Conservation (phyloP, 1,140 invertebrate genomes). For the Microplitis mediator region DNA sequence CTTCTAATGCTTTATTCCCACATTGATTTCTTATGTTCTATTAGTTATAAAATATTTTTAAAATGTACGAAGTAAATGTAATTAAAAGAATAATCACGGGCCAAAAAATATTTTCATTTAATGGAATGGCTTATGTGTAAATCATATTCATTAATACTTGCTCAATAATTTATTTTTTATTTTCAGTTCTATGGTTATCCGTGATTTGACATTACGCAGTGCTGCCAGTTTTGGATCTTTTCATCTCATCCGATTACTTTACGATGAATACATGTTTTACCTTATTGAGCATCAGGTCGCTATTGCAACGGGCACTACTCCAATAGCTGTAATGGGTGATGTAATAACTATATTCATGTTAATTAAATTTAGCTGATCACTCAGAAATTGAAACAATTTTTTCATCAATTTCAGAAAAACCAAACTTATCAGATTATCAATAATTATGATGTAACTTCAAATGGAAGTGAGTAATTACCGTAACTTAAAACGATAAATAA, state of each 20-base stretch:
- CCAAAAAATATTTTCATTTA: too few species aligned
- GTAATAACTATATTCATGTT: conserved; percentile 56
- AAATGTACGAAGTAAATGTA: too few species aligned
- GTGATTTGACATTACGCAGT: conserved; percentile 92
- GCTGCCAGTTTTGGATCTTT: conserved; percentile 99
- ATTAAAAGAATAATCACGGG: too few species aligned
- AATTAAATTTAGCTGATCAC: not conserved
- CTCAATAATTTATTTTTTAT: conserved; percentile 21
- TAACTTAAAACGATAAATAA: not conserved
- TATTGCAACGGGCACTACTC: conserved; percentile 84
- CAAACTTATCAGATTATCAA: conserved; percentile 56
- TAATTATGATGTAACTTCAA: conserved; percentile 51
- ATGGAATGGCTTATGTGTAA: too few species aligned
- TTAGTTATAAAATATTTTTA: too few species aligned
- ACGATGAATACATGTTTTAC: conserved; percentile 99
- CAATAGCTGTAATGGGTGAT: conserved; percentile 92
- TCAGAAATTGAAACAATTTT: not conserved
- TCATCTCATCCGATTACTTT: conserved; percentile 95
- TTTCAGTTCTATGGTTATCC: conserved; percentile 91
- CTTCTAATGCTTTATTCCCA: too few species aligned
- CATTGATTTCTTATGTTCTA: too few species aligned
- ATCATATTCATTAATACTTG: too few species aligned
- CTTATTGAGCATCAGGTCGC: conserved; percentile 97
- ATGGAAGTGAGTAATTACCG: conserved; percentile 48
- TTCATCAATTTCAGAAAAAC: conserved; percentile 50